Evolutionary conservation across 2,888 invertebrate genomes (phyloP).

Genomic region (Cyclophora albipunctata): DNA sequence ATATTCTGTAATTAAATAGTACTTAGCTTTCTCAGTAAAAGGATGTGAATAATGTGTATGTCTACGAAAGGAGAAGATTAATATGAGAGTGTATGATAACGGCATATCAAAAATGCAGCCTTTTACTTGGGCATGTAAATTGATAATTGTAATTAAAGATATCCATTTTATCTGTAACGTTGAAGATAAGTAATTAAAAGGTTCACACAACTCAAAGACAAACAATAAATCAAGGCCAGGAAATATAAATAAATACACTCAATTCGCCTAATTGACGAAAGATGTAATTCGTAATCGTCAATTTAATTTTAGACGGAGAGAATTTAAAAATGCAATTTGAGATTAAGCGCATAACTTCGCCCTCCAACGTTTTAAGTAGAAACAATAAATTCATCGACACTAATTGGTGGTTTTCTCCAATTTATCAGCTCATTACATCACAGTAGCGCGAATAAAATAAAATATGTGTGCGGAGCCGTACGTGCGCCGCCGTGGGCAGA

Average conservation of each 20-base stretch:
- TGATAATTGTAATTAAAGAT: conserved; percentile 21
- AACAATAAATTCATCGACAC: conserved; percentile 76
- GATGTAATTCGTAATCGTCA: conserved; percentile 21
- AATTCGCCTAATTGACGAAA: conserved; percentile 22
- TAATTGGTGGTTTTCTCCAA: conserved; percentile 76
- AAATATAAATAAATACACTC: conserved; percentile 4
- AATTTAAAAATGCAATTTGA: conserved; percentile 65
- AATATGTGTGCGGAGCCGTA: conserved; percentile 72
- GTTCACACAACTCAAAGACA: too few relatives aligned
- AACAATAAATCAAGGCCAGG: conserved; percentile 17
- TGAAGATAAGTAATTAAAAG: conserved; percentile 10
- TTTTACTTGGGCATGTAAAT: neutral
- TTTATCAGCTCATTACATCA: conserved; percentile 77
- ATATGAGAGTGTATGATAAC: too few relatives aligned
- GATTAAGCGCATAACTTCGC: conserved; percentile 61
- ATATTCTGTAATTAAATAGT: too few relatives aligned
- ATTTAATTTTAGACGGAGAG: conserved; percentile 47
- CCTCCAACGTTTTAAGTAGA: conserved; percentile 75
- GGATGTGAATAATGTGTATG: too few relatives aligned
- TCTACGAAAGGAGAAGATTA: too few relatives aligned
- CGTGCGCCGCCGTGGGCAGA: conserved; percentile 72
- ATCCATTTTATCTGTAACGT: conserved; percentile 13
- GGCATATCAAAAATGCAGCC: too few relatives aligned
- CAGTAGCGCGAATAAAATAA: conserved; percentile 76
- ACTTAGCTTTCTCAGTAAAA: too few relatives aligned